phyloP scores from a whole-genome alignment of 1,140 invertebrate genomes.

The Linepithema humile region DNA sequence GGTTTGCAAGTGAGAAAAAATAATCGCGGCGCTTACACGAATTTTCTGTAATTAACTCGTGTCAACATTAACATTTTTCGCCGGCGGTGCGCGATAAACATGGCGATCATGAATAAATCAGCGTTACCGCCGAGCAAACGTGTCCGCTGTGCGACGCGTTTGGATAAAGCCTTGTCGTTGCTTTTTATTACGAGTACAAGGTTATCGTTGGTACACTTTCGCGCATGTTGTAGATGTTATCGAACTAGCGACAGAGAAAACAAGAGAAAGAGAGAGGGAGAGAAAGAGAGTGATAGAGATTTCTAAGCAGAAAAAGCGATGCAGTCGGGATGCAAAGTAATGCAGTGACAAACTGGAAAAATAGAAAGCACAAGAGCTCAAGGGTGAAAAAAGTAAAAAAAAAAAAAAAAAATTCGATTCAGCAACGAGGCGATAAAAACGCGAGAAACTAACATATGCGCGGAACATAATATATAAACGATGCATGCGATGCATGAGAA shows the following conservation, averaged over 20 bases:
- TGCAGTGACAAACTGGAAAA: slow-evolving; percentile 19
- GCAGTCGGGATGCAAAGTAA: slow-evolving; percentile 14
- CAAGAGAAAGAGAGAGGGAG: too few species aligned
- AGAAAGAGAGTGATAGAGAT: not conserved
- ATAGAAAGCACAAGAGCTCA: not conserved
- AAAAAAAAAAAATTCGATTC: slow-evolving; percentile 44
- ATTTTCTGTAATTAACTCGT: slow-evolving; percentile 38
- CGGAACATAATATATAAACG: not conserved
- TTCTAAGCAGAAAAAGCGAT: not conserved
- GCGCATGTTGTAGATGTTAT: slow-evolving; percentile 14
- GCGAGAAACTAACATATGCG: not conserved
- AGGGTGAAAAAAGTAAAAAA: slow-evolving; percentile 14
- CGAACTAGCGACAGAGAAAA: not conserved
- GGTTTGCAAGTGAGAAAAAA: not conserved
- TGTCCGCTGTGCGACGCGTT: slow-evolving; percentile 25
- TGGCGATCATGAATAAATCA: slow-evolving; percentile 52
- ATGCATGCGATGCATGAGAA: not conserved
- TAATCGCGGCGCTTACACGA: not conserved
- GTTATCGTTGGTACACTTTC: slow-evolving; percentile 13
- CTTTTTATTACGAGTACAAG: slow-evolving; percentile 26
- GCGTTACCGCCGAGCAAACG: slow-evolving; percentile 26
- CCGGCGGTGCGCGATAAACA: slow-evolving; percentile 36
- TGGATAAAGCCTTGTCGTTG: slow-evolving; percentile 21
- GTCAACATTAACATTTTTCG: slow-evolving; percentile 54
- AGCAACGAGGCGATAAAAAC: slow-evolving; percentile 28